Evolutionary conservation across 2,888 invertebrate genomes (phyloP), one percentile per base, ranked within the genome.

Genomic region (Spisula solida): DNA sequence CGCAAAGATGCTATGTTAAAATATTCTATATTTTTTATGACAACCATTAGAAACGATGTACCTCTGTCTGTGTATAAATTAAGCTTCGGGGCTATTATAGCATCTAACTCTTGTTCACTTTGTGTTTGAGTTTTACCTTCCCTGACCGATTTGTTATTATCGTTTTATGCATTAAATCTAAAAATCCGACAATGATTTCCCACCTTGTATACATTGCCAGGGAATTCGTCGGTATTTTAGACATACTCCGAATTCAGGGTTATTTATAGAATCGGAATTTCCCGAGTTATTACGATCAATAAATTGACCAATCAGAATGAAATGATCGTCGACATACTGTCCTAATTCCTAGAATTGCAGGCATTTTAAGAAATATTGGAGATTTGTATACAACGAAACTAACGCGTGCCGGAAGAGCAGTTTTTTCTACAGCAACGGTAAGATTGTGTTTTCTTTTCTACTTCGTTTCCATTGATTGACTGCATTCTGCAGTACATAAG

Each of bases 181-280:
- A n/a, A n/a, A n/a, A n/a, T n/a, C n/a, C 41, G 41, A 5, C 41
- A 41, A 8, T 8, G 41, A 41, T 41, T 41, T 41, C 41, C 41
- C 41, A 5, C 41, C 8, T 41, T 41, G 41, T 41, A 41, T 41
- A 41, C 41, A 41, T 41, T 41, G 41, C 8, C 41, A 41, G 8
- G 8, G 41, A 41, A 41, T 41, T 41, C 41, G 41, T 41, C 41
- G 8, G 41, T 8, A 41, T 41, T 8, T 41, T 41, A 41, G 41
- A 41, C 41, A 41, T 41, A 41, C 41, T 41, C 41, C 2, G 41
- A 41, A 12, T 31, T 75, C 31, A 16, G 75, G 34, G 31, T 75
- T 75, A 75, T 75, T 75, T 75, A 18, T 75, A 75, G 75, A 75
- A 75, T 75, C 34, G 75, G 75, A 34, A 31, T 75, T 75, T 6